Percentiles rank a stretch among this genome's conserved stretches.
Conservation (phyloP, 1,140 invertebrate genomes). For the Drosophila navojoa region DNA sequence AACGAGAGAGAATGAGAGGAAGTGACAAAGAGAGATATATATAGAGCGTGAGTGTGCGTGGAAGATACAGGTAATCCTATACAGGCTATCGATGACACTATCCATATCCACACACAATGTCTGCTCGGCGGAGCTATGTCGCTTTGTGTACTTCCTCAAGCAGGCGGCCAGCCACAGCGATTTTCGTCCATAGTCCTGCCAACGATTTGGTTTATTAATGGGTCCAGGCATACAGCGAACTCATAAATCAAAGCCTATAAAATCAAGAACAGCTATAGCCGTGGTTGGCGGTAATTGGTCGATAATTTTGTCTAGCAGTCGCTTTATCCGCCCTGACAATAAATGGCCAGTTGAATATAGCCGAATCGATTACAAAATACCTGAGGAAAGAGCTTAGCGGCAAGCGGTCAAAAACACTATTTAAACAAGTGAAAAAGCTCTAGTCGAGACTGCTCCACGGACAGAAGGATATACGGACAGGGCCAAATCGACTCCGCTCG, state of each 20-base stretch:
- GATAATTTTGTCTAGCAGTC: conserved; percentile 22
- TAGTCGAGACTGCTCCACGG: too few species aligned
- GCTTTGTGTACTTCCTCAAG: conserved; percentile 7
- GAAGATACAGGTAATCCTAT: conserved; percentile 19
- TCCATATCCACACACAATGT: conserved; percentile 16
- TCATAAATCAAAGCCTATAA: conserved; percentile 58
- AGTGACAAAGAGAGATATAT: neutral
- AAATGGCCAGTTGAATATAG: too few species aligned
- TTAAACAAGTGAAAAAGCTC: too few species aligned
- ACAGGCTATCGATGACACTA: conserved; percentile 46
- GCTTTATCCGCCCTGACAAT: too few species aligned
- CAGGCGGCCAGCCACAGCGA: conserved; percentile 38
- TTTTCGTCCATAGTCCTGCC: conserved; percentile 9
- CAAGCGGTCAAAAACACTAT: too few species aligned
- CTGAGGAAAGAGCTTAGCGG: too few species aligned
- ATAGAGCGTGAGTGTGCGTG: neutral
- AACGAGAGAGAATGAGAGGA: neutral
- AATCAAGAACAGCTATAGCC: conserved; percentile 44
- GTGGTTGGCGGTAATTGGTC: conserved; percentile 33
- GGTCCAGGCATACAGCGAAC: conserved; percentile 29
- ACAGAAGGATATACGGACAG: too few species aligned
- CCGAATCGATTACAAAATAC: too few species aligned
- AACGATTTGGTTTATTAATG: conserved; percentile 60
- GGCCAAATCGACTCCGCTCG: too few species aligned
- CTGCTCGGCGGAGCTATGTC: conserved; percentile 1